These are phyloP conservation scores for Muntiacus reevesi DNA, from an alignment of 2,113 vertebrate species.

Conservation along the genomic window DNA sequence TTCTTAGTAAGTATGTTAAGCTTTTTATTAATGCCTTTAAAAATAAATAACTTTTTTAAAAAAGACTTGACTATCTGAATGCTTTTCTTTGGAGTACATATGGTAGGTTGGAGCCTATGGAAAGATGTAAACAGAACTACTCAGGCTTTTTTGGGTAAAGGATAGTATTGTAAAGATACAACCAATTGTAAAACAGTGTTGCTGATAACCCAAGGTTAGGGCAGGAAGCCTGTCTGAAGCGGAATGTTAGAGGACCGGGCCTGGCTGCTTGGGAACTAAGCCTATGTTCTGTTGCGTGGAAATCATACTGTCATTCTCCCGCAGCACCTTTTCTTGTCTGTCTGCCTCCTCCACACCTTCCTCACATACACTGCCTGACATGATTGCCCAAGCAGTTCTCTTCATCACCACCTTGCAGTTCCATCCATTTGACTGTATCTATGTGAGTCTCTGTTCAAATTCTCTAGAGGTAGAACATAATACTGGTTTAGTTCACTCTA, in stretches of 20 bases:
- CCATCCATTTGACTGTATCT: not conserved
- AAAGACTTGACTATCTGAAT: not conserved
- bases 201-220: not conserved
- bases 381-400: not conserved
- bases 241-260: not conserved
- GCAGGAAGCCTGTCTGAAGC: not conserved
- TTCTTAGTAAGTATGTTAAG: conserved; percentile 48
- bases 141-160: not conserved
- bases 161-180: not conserved
- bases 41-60: conserved; percentile 49
- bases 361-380: not conserved
- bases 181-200: not conserved
- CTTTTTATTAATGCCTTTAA: conserved; percentile 55
- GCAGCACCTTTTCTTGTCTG: not conserved
- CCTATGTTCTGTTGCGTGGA: not conserved
- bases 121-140: not conserved
- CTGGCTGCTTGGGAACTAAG: not conserved
- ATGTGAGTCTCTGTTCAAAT: not conserved
- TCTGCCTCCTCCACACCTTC: not conserved
- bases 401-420: not conserved
- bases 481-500: not conserved
- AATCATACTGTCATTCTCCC: not conserved
- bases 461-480: not conserved
- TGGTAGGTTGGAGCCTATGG: not conserved
- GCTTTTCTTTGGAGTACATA: not conserved